Base-by-base conservation (phyloP, 2,113 vertebrate genomes). In the Pholis gunnellus region DNA sequence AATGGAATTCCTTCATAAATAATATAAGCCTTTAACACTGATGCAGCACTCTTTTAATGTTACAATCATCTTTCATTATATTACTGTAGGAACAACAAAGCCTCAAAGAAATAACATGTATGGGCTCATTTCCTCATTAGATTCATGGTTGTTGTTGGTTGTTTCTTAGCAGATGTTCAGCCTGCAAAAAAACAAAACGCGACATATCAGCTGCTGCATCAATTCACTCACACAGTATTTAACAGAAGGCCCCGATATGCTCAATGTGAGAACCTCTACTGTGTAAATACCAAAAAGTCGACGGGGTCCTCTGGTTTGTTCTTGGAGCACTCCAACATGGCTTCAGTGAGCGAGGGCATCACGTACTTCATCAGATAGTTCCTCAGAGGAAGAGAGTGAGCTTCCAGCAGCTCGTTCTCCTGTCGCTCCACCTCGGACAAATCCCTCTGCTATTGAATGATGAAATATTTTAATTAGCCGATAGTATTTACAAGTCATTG, bases 361-460 rank as follows among this genome's bases (percentile, higher is more conserved):
- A 98, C 96, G 0, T 97, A 92, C 81, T 95, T 96, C 96, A 99
- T 97, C 91, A 99, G 90, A 81, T 98, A 99, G 88, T 96, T 97
- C 56, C 97, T 95, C 86, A 98, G 85, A 17, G 97, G 97, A 67
- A 96, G 0, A 20, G 96, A 95, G 57, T 91, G 96, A 0, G 95
- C 95, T 75, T 97, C 96, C 78, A 97, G 61, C 50, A 97, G 82
- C 86, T 98, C 96, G 5, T 82, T 38, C 88, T 99, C 96, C 92
- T 99, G 96, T 31, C 84, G 94, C 75, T 95, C 96, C 71, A 98
- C 95, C 92, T 97, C 96, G 0, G 94, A 93, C 64, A 95, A 67
- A 18, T 94, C 93, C 85, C 89, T 96, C 72, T 92, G 96, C 98
- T 99, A 80, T 70, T 2, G 70, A 68, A 57, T 5, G 18, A 59